Evolutionary conservation across 2,113 vertebrate species (phyloP), one percentile per base, ranked within the genome.

Genomic region (Hippoglossus stenolepis): DNA sequence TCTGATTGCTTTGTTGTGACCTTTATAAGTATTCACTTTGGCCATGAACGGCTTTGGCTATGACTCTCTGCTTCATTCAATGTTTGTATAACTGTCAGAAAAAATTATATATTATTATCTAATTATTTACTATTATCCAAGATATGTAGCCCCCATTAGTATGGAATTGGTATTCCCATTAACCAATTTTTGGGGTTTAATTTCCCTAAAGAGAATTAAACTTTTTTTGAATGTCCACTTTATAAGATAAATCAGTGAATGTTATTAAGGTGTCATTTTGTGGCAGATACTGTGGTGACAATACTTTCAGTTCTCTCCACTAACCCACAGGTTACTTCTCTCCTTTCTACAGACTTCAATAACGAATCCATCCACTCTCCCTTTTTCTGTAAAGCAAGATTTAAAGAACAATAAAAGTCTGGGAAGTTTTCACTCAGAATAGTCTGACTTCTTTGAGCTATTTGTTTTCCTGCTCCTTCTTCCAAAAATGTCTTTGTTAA

Each of bases 1-100:
- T 31, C 9, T 57, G 61, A 61, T 59, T 35, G 45, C 73, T 69
- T 64, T 73, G 26, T 70, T 70, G 47, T 83, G 68, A 72, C 82
- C 75, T 79, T 75, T 20, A 71, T 74, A 64, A 60, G 71, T 65
- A 10, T 9, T 58, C 45, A 72, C 62, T 5, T 59, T 3, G 2
- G 23, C 53, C 63, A 0, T 13, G 17, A 28, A 11, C 18, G 17
- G 11, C 38, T 71, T 62, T 66, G 17, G 11, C 38, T 71, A 66
- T 66, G 6, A 31, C 31, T 31, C 28, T 31, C 31, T 31, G 31
- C 31, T 31, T 31, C 26, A n/a, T 31, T 31, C 26, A n/a, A 2
- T 6, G 13, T 38, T 38, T 66, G 5, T 24, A 3, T 65, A 58
- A 11, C 60, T 20, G 31, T 31, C 31, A 31, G 28, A 31, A 31